phyloP scores from a whole-genome alignment of 2,888 invertebrate species.

The Drosophila seclusa region DNA sequence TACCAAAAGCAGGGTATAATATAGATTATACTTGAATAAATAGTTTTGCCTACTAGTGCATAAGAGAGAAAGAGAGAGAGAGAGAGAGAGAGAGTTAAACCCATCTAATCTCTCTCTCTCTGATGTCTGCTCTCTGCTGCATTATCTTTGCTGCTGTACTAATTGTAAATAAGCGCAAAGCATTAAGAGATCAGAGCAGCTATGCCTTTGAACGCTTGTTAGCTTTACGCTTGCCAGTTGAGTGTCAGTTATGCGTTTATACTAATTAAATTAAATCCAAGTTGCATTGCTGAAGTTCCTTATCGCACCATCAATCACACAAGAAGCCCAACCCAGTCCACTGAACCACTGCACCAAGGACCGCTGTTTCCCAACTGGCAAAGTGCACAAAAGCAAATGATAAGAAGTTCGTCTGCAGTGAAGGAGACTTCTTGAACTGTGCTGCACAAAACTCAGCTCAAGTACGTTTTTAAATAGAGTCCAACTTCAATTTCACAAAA shows the following conservation, averaged over 20 bases:
- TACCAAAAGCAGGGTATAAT: not conserved
- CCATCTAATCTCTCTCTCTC: not conserved
- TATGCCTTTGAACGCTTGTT: constrained; percentile 47
- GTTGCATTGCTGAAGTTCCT: constrained; percentile 54
- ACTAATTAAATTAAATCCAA: constrained; percentile 69
- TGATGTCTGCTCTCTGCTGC: not conserved
- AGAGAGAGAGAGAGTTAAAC: no score
- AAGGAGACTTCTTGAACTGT: constrained; percentile 13
- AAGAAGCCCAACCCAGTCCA: constrained; percentile 1
- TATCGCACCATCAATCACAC: constrained; percentile 34
- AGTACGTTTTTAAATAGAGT: constrained; percentile 47
- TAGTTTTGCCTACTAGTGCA: not conserved
- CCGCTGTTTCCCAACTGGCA: constrained; percentile 25
- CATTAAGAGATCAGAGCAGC: constrained; percentile 44
- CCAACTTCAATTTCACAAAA: not conserved
- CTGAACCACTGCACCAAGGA: constrained; percentile 1
- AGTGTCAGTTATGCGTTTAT: constrained; percentile 24
- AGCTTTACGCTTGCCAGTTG: constrained; percentile 22
- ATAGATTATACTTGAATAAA: not conserved
- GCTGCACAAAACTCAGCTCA: constrained; percentile 25
- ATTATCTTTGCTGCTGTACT: not conserved
- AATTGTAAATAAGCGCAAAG: constrained; percentile 26
- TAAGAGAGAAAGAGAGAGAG: not conserved
- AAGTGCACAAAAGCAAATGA: constrained; percentile 43
- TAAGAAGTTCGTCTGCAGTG: constrained; percentile 21